Conservation (phyloP, 2,888 invertebrate species). For the Lasioglossum calceatum region DNA sequence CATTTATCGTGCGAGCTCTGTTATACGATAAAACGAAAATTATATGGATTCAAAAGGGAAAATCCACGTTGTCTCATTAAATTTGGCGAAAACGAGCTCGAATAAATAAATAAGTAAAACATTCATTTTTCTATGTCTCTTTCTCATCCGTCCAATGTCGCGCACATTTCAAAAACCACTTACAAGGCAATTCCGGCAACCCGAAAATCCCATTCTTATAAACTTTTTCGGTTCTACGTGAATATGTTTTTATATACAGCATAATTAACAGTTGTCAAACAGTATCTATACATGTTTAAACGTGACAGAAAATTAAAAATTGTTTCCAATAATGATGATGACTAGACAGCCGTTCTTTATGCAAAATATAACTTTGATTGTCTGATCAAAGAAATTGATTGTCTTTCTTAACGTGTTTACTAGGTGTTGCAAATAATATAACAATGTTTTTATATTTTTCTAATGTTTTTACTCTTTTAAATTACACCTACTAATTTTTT, state of each 20-base stretch:
- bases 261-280: neutral
- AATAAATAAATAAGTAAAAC: neutral
- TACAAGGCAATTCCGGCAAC: neutral
- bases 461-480: no score
- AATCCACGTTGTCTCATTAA: neutral
- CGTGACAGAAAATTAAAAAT: neutral
- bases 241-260: neutral
- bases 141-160: no score
- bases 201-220: neutral
- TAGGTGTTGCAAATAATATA: no score
- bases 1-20: neutral
- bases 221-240: neutral
- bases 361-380: no score
- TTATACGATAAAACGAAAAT: neutral
- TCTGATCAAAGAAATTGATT: no score
- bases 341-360: no score
- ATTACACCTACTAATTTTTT: no score
- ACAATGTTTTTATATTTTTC: no score
- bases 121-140: neutral
- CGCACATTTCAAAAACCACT: neutral
- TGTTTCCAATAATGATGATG: no score
- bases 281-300: neutral
- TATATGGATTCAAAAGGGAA: neutral
- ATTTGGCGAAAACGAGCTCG: neutral
- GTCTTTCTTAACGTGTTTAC: no score